A percentile compares a stretch with the other conserved stretches of the same genome.
phyloP scores from a whole-genome alignment of 1,140 invertebrate genomes.

The Hestina assimilis region DNA sequence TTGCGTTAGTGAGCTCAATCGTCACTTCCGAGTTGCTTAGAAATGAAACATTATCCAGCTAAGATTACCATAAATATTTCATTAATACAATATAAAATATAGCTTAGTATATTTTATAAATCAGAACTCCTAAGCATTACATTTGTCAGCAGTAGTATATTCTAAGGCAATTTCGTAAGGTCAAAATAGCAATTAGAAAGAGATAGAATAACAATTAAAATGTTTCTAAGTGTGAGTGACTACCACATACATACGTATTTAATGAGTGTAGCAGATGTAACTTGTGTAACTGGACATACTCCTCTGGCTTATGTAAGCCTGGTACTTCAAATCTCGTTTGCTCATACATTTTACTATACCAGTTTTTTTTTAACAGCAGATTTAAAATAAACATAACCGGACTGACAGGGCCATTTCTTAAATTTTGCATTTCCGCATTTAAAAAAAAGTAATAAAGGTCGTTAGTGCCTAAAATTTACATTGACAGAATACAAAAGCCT shows the following conservation, averaged over 20 bases:
- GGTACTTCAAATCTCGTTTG: constrained; percentile 71
- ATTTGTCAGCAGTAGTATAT: neutral
- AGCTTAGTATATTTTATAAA: constrained; percentile 9
- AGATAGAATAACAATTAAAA: constrained; percentile 55
- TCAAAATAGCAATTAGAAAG: constrained; percentile 40
- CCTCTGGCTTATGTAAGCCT: constrained; percentile 57
- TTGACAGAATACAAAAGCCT: constrained; percentile 51
- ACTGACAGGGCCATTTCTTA: constrained; percentile 64
- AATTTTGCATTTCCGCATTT: constrained; percentile 74
- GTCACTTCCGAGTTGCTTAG: constrained; percentile 65
- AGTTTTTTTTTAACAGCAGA: constrained; percentile 58
- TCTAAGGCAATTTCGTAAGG: constrained; percentile 25
- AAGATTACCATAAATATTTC: constrained; percentile 22
- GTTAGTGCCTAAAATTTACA: constrained; percentile 66
- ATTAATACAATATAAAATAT: constrained; percentile 11
- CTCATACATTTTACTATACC: constrained; percentile 69
- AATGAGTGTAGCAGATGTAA: constrained; percentile 25
- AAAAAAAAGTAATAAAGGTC: constrained; percentile 70
- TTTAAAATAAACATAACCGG: constrained; percentile 69
- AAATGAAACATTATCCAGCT: constrained; percentile 25
- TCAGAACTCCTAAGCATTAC: constrained; percentile 2
- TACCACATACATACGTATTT: constrained; percentile 34
- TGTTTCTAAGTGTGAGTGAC: constrained; percentile 49
- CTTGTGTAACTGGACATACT: constrained; percentile 54
- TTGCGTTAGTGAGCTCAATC: constrained; percentile 67